These are phyloP conservation scores for Parus major DNA, from an alignment of 2,113 vertebrate species.

Conservation along the genomic window DNA sequence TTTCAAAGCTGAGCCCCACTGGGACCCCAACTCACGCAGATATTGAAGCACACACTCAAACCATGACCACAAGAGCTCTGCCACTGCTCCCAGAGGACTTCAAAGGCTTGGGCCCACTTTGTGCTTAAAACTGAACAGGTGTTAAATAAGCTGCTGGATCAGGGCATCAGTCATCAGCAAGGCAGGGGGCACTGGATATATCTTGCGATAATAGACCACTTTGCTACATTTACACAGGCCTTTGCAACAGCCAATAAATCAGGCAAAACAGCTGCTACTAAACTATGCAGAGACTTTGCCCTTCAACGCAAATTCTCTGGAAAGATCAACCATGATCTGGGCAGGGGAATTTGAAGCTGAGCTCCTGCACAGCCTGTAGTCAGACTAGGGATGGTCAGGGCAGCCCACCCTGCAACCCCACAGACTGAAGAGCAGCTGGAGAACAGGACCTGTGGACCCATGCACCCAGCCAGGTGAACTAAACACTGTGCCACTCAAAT, in stretches of 20 bases:
- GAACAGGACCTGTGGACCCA: not conserved
- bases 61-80: not conserved
- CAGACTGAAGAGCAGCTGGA: not conserved
- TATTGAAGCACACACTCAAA: not conserved
- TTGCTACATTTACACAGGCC: constrained; percentile 63
- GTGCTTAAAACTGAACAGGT: constrained; percentile 54
- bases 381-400: not conserved
- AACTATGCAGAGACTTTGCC: constrained; percentile 27
- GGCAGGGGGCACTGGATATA: constrained; percentile 52
- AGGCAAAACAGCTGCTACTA: constrained; percentile 63
- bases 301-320: not conserved
- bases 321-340: not conserved
- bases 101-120: constrained; percentile 1
- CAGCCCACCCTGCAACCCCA: not conserved
- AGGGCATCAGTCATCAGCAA: constrained; percentile 43
- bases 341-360: not conserved
- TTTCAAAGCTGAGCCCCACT: not conserved
- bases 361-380: not conserved
- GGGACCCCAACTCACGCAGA: not conserved
- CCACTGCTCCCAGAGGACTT: constrained; percentile 38
- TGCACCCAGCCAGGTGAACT: not conserved
- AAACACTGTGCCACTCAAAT: not conserved
- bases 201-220: constrained; percentile 52
- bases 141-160: constrained; percentile 49
- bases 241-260: constrained; percentile 67